phyloP scores from a whole-genome alignment of 1,140 invertebrate species.

The Platorchestia sp. region DNA sequence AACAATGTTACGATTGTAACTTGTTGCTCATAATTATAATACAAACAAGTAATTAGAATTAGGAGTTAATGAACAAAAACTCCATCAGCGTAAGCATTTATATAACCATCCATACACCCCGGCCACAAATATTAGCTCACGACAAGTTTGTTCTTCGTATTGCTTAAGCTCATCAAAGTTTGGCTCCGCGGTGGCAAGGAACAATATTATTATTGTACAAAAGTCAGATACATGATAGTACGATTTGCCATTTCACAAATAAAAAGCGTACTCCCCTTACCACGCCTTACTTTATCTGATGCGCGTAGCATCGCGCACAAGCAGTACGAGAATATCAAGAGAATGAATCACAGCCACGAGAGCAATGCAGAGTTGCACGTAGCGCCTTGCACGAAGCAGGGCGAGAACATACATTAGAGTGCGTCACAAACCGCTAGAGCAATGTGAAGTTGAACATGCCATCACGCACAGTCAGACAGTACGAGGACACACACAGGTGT shows the following conservation, averaged over 20 bases:
- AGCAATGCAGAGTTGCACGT: too few relatives aligned
- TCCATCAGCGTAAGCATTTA: not conserved
- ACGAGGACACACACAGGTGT: not conserved
- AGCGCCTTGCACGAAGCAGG: too few relatives aligned
- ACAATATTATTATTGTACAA: too few relatives aligned
- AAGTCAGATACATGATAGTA: not conserved
- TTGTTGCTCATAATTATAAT: not conserved
- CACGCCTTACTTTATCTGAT: not conserved
- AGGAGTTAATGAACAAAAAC: not conserved
- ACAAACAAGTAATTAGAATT: not conserved
- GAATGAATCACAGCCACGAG: too few relatives aligned
- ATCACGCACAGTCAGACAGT: not conserved
- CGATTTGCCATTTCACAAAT: not conserved
- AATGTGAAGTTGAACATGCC: too few relatives aligned
- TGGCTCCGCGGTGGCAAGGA: not conserved
- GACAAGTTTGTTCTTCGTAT: not conserved
- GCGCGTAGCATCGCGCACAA: too few relatives aligned
- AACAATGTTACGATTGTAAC: not conserved
- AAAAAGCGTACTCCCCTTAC: not conserved
- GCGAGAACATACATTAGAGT: too few relatives aligned
- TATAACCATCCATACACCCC: not conserved
- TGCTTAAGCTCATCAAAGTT: too few relatives aligned
- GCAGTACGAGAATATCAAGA: too few relatives aligned
- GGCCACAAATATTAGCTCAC: not conserved
- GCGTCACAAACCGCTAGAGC: too few relatives aligned